Conservation (phyloP, 2,888 invertebrate genomes). For the Mythimna albipuncta region DNA sequence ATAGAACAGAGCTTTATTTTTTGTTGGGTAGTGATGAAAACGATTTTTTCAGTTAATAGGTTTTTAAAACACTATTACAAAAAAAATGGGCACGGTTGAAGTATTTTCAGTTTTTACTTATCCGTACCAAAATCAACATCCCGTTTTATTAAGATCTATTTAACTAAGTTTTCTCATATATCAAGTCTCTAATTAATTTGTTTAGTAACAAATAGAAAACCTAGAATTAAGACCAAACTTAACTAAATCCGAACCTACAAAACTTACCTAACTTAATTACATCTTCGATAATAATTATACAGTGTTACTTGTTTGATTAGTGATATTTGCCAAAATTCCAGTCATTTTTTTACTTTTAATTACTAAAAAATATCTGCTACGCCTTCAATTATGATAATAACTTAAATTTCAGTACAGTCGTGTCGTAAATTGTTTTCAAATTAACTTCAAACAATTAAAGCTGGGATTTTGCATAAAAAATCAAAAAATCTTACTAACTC, state of each 20-base stretch:
- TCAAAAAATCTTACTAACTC: no score
- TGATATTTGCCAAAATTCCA: no score
- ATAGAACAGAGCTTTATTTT: background rate
- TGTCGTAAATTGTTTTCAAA: no score
- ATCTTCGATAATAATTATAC: background rate
- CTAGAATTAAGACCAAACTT: conserved; percentile 32
- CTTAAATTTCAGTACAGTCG: no score
- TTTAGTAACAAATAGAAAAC: conserved; percentile 22
- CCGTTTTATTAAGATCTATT: background rate
- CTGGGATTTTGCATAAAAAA: no score
- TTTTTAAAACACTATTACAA: background rate
- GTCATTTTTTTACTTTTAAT: no score
- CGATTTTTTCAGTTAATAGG: conserved; percentile 1
- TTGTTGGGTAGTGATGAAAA: background rate
- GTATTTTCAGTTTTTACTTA: background rate
- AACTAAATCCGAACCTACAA: background rate
- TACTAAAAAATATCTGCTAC: no score
- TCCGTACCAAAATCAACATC: background rate
- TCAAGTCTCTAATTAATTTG: conserved; percentile 20
- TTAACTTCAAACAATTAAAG: no score
- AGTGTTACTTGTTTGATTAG: no score
- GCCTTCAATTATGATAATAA: no score
- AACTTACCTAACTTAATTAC: conserved; percentile 16
- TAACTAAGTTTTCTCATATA: background rate
- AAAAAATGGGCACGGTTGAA: background rate